A percentile compares a stretch with the other conserved stretches of the same genome.
Conservation (phyloP, 2,113 vertebrate species). For the Riparia riparia region DNA sequence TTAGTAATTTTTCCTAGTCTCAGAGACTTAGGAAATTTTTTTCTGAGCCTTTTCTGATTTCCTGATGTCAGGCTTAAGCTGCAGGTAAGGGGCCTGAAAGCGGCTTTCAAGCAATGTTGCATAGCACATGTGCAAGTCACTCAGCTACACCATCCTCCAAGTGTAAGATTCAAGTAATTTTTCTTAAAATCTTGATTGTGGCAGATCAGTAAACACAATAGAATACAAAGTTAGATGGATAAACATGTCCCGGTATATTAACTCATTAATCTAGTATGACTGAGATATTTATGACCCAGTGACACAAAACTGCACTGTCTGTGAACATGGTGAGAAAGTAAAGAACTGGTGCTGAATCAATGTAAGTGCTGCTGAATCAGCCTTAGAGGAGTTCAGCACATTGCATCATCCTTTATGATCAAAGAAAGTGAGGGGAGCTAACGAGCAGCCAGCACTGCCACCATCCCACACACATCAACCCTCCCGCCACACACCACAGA, state of each 20-base stretch:
- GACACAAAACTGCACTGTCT: not conserved
- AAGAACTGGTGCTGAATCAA: not conserved
- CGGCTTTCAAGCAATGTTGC: not conserved
- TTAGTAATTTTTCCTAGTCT: not conserved
- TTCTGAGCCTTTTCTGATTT: not conserved
- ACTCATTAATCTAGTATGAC: not conserved
- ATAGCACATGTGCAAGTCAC: rapidly evolving
- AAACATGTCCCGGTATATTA: not conserved
- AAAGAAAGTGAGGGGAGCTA: constrained; percentile 36
- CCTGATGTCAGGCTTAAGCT: not conserved
- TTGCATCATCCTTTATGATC: constrained; percentile 24
- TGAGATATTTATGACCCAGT: not conserved
- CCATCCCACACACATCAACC: not conserved
- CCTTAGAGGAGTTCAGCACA: not conserved
- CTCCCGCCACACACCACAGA: not conserved
- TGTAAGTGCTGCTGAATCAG: constrained; percentile 28
- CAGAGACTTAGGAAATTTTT: not conserved
- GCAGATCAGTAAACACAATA: not conserved
- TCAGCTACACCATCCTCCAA: not conserved
- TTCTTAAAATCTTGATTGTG: not conserved
- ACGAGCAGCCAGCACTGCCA: not conserved
- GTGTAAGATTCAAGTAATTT: not conserved
- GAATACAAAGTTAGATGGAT: not conserved
- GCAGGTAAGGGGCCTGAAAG: not conserved
- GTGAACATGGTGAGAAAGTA: not conserved